A percentile compares a stretch with the other conserved stretches of the same genome.
phyloP scores from a whole-genome alignment of 2,113 vertebrate species.

The Saccopteryx bilineata region DNA sequence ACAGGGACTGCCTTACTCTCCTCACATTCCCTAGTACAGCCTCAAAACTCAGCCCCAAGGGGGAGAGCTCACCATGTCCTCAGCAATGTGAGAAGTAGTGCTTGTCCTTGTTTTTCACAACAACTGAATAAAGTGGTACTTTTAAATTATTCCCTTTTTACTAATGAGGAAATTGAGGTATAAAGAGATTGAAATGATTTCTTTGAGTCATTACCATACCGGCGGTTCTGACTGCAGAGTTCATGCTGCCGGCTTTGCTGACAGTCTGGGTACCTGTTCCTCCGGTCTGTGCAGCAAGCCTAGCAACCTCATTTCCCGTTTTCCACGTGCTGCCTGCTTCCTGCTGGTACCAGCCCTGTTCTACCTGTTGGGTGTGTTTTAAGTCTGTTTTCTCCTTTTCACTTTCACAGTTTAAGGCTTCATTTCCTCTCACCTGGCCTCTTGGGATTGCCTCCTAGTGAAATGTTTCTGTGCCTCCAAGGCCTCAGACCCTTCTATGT shows the following conservation, averaged over 20 bases:
- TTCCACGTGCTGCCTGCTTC: background rate
- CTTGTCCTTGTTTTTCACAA: background rate
- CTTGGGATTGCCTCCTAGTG: background rate
- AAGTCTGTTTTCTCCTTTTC: background rate
- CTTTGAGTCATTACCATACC: background rate
- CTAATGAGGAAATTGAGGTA: background rate
- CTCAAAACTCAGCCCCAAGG: background rate
- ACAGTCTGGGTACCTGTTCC: rapidly evolving
- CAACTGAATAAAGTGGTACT: background rate
- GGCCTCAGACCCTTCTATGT: background rate
- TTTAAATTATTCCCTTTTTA: background rate
- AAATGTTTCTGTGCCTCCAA: background rate
- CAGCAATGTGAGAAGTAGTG: background rate
- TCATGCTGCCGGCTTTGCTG: background rate
- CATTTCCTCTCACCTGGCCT: background rate
- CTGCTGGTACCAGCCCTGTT: background rate
- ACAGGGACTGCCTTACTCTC: background rate
- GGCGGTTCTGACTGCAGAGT: no score
- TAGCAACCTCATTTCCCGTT: background rate
- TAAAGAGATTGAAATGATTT: background rate
- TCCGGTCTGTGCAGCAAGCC: background rate
- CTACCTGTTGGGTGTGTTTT: background rate
- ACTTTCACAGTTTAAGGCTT: background rate
- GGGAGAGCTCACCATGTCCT: background rate
- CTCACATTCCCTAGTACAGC: background rate